These are phyloP conservation scores for Serripes groenlandicus DNA, from an alignment of 2,888 invertebrate genomes.

Conservation along the genomic window DNA sequence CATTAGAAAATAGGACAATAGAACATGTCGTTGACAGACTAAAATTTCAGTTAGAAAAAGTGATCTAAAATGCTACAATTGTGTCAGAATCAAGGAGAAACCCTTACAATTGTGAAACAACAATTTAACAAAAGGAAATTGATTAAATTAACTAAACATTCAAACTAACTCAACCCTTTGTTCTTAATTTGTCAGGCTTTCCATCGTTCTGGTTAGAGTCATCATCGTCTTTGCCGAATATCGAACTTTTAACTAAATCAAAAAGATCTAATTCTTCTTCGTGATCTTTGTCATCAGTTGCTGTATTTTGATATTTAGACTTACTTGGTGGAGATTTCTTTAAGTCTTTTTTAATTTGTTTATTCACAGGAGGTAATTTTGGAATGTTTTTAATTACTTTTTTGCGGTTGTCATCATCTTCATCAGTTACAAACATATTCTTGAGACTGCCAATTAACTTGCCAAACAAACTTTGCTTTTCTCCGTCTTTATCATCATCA, in stretches of 20 bases:
- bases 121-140: background rate
- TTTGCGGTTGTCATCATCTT: slow-evolving; percentile 52
- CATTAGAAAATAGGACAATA: too few relatives aligned
- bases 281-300: slow-evolving; percentile 62
- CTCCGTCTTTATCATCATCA: slow-evolving; percentile 37
- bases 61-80: too few relatives aligned
- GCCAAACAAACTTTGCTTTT: slow-evolving; percentile 68
- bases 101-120: too few relatives aligned
- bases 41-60: too few relatives aligned
- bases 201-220: slow-evolving; percentile 4
- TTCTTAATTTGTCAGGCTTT: background rate
- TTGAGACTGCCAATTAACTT: slow-evolving; percentile 68
- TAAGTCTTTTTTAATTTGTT: slow-evolving; percentile 26
- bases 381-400: slow-evolving; percentile 67
- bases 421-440: slow-evolving; percentile 70
- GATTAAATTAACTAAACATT: background rate
- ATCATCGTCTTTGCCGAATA: slow-evolving; percentile 62
- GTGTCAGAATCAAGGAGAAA: too few relatives aligned
- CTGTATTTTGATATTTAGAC: slow-evolving; percentile 36
- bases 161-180: background rate
- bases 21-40: too few relatives aligned
- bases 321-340: slow-evolving; percentile 37
- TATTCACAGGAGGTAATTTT: slow-evolving; percentile 45
- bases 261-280: slow-evolving; percentile 73
- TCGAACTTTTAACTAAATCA: slow-evolving; percentile 71